phyloP scores from a whole-genome alignment of 2,113 vertebrate genomes.

The Pangasianodon hypophthalmus region DNA sequence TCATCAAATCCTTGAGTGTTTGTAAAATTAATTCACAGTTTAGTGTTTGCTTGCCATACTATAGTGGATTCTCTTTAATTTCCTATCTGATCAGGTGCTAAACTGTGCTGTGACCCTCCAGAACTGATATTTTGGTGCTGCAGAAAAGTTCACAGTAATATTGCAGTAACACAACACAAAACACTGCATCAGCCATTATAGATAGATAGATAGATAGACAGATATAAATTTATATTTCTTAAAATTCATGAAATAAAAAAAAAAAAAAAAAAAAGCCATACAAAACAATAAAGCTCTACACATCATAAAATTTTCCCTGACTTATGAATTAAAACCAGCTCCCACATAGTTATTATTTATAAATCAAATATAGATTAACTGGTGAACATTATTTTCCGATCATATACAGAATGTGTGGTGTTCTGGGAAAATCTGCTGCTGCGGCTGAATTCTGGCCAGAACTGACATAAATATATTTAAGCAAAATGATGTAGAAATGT shows the following conservation, averaged over 20 bases:
- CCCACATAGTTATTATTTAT: neutral
- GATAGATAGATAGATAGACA: no score
- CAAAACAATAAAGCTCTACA: neutral
- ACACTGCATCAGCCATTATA: no score
- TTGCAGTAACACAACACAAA: neutral
- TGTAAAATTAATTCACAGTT: neutral
- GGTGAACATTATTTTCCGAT: neutral
- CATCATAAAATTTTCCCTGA: neutral
- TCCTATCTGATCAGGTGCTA: neutral
- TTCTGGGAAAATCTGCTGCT: neutral
- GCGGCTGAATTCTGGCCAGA: neutral
- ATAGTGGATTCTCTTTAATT: neutral
- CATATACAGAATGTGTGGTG: neutral
- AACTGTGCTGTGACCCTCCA: neutral
- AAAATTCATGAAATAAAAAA: no score
- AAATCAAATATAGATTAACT: no score
- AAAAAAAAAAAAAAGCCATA: neutral
- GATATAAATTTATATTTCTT: no score
- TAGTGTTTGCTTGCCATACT: neutral
- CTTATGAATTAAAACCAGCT: neutral
- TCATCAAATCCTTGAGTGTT: neutral
- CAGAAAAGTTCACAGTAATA: neutral
- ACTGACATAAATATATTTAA: neutral
- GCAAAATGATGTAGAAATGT: no score
- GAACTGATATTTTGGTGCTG: neutral